Evolutionary conservation across 2,113 vertebrate genomes (phyloP).

Genomic region (Apteryx owenii): DNA sequence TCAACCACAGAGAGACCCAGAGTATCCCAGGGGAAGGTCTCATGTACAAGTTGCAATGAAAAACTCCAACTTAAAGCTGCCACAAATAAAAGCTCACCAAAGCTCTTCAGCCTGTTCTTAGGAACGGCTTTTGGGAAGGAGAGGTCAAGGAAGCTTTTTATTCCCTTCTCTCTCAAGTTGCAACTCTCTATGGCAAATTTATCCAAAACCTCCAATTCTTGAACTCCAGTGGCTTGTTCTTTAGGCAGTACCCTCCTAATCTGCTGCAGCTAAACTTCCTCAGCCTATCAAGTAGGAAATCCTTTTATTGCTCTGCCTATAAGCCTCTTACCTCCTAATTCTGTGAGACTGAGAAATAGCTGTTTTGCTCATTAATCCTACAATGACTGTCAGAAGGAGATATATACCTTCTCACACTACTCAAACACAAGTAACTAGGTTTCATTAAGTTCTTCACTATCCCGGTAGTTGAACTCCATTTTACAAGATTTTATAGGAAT

Average conservation of each 20-base stretch:
- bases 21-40: not conserved
- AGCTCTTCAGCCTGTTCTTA: not conserved
- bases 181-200: not conserved
- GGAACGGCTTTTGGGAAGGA: not conserved
- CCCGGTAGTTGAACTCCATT: not conserved
- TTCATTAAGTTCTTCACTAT: not conserved
- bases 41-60: not conserved
- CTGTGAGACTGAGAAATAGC: conserved; percentile 17
- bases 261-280: conserved; percentile 42
- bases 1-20: not conserved
- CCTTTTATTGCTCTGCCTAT: conserved; percentile 41
- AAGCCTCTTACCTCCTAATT: conserved; percentile 55
- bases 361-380: conserved; percentile 40
- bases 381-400: conserved; percentile 2
- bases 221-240: not conserved
- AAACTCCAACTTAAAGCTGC: not conserved
- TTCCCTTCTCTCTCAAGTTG: not conserved
- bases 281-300: conserved; percentile 52
- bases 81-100: not conserved
- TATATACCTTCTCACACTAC: not conserved
- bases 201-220: not conserved
- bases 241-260: not conserved
- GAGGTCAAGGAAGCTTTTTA: not conserved
- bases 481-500: not conserved
- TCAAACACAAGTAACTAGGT: conserved; percentile 11